Evolutionary conservation across 2,888 invertebrate species (phyloP), one percentile per base, ranked within the genome.

Genomic region (Morpho helenor): DNA sequence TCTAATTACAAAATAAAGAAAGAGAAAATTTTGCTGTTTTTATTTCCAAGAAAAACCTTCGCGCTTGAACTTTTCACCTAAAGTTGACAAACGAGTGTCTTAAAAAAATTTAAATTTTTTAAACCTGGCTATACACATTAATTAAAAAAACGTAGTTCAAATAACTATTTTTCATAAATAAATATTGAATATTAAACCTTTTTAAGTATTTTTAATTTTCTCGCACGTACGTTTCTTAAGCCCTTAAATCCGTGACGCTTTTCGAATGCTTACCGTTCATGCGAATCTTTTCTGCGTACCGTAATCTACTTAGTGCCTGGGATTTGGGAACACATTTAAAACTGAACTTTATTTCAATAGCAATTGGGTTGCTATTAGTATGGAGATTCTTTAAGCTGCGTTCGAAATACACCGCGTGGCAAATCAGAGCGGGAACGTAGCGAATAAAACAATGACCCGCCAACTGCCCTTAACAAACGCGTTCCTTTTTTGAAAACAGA

Each of bases 401-500:
- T 63, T 63, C 59, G 61, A 59, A 61, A 56, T 62, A 60, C 64
- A 71, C 62, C 64, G 73, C 75, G 73, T 76, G 55, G 66, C 74
- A 63, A 78, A 79, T 78, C 67, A 65, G 59, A 58, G 69, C 69
- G 65, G 70, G 69, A 66, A 74, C 68, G 71, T 69, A 73, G 73
- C 71, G 68, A 79, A 78, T 73, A 75, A 79, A 77, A 80, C 76
- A 76, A 77, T 77, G 77, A 75, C 73, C 70, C 61, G 63, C 49
- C 61, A 50, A 49, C 62, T 64, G 70, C 70, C 73, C 74, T 76
- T 77, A 74, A 69, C 65, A 62, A 66, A 61, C 52, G 64, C 63
- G 56, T 39, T 49, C 2, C 22, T 23, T 31, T 8, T 48, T 31
- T 48, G 48, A 48, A 49, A 31, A 31, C 5, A 31, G 31, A 31